These are phyloP conservation scores for Hirtodrosophila cameraria DNA, from an alignment of 2,888 invertebrate genomes.

Conservation along the genomic window DNA sequence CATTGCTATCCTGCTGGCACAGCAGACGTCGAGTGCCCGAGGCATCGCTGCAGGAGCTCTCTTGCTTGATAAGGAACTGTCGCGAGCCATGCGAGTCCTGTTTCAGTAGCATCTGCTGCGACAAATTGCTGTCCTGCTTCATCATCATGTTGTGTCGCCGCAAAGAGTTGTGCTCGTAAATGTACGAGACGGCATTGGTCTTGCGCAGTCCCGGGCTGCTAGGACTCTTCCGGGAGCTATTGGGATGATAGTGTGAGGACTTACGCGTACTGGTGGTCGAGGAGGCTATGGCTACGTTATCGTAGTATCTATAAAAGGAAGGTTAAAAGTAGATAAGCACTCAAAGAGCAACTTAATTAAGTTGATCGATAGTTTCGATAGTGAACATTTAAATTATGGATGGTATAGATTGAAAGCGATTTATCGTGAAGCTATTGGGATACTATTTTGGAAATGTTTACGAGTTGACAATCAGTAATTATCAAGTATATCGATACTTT, in stretches of 20 bases:
- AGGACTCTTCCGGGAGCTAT: slow-evolving; percentile 85
- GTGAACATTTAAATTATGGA: too few relatives aligned
- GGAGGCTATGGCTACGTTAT: slow-evolving; percentile 93
- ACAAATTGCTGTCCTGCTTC: slow-evolving; percentile 84
- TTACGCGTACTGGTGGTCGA: slow-evolving; percentile 93
- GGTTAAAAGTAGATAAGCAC: not conserved
- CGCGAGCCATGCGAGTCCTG: slow-evolving; percentile 84
- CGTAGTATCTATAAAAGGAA: slow-evolving; percentile 87
- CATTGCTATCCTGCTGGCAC: slow-evolving; percentile 83
- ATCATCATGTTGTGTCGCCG: slow-evolving; percentile 83
- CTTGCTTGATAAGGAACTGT: slow-evolving; percentile 84
- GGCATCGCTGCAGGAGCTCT: slow-evolving; percentile 83
- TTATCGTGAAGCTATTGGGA: too few relatives aligned
- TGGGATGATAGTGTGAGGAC: slow-evolving; percentile 93
- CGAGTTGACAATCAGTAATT: too few relatives aligned
- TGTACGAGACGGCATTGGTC: slow-evolving; percentile 86
- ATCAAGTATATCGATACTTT: too few relatives aligned
- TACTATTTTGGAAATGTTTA: too few relatives aligned
- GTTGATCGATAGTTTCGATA: too few relatives aligned
- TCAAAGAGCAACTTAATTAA: too few relatives aligned
- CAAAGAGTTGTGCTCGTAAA: slow-evolving; percentile 84
- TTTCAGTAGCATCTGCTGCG: slow-evolving; percentile 83
- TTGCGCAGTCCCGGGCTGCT: slow-evolving; percentile 86
- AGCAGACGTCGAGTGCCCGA: slow-evolving; percentile 81
- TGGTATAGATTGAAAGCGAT: too few relatives aligned